A percentile compares a stretch with the other conserved stretches of the same genome.
Conservation (phyloP, 2,888 invertebrate genomes). For the Tachina fera region DNA sequence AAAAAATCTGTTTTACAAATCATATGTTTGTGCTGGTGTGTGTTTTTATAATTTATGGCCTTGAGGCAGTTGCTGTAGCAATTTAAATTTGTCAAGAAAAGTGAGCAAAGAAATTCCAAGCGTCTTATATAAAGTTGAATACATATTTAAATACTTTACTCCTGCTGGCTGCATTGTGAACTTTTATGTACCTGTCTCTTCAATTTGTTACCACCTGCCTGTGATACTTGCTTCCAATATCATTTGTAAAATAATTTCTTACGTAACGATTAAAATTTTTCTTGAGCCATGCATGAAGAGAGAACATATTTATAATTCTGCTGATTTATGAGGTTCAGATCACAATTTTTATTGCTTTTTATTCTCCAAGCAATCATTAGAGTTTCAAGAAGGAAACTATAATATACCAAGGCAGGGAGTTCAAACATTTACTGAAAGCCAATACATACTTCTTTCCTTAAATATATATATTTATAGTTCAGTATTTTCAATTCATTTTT, state of each 20-base stretch:
- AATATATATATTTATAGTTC: no score
- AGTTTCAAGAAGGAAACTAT: not conserved
- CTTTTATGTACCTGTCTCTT: conserved; percentile 35
- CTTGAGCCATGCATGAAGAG: not conserved
- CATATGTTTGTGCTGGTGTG: conserved; percentile 13
- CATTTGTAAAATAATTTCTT: not conserved
- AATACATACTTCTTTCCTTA: no score
- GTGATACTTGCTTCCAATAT: not conserved
- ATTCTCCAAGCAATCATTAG: conserved; percentile 10
- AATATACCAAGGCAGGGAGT: not conserved
- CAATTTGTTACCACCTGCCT: conserved; percentile 39
- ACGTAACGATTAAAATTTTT: not conserved
- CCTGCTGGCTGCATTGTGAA: not conserved
- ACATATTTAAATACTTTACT: not conserved
- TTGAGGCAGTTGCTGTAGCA: conserved; percentile 23
- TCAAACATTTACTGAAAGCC: no score
- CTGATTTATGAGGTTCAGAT: conserved; percentile 56
- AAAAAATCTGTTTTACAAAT: conserved; percentile 31
- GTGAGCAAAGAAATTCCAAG: conserved; percentile 5
- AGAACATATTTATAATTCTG: conserved; percentile 25
- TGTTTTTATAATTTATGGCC: conserved; percentile 57
- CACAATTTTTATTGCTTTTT: conserved; percentile 24
- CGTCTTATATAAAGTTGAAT: conserved; percentile 25
- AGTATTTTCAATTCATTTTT: no score
- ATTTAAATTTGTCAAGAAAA: conserved; percentile 15